Conservation (phyloP, 2,888 invertebrate genomes). For the Calameuta filiformis region DNA sequence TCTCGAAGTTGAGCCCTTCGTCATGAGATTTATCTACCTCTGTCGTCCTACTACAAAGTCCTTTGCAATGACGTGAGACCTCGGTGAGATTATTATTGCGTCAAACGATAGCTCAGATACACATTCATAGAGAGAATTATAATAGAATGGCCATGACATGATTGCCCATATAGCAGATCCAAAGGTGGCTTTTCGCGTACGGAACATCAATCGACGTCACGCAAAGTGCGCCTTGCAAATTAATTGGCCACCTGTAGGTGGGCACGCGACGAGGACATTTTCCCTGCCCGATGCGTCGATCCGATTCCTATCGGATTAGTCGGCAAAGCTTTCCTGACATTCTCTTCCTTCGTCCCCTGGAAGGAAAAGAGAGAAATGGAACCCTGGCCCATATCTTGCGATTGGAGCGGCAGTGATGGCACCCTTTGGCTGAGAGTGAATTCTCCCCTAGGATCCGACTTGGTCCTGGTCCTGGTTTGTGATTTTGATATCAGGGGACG, state of each 20-base stretch:
- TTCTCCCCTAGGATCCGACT: not conserved
- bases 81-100: not conserved
- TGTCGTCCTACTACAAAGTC: not conserved
- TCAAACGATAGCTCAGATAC: not conserved
- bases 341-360: not conserved
- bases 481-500: not conserved
- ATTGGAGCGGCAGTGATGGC: not conserved
- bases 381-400: not conserved
- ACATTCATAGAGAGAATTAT: not conserved
- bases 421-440: not conserved
- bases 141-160: not conserved
- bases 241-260: constrained; percentile 58
- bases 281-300: constrained; percentile 36
- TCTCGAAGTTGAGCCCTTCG: not conserved
- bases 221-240: constrained; percentile 49
- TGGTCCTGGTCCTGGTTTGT: not conserved
- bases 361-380: not conserved
- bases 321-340: not conserved
- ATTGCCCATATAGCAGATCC: not conserved
- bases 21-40: not conserved
- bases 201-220: constrained; percentile 53
- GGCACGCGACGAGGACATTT: constrained; percentile 27
- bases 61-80: not conserved
- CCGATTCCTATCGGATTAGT: constrained; percentile 47
- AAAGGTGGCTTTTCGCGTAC: constrained; percentile 20